phyloP scores from a whole-genome alignment of 37 sponge, comb jelly and placozoan species.

The Diacarnus erythraeanus region DNA sequence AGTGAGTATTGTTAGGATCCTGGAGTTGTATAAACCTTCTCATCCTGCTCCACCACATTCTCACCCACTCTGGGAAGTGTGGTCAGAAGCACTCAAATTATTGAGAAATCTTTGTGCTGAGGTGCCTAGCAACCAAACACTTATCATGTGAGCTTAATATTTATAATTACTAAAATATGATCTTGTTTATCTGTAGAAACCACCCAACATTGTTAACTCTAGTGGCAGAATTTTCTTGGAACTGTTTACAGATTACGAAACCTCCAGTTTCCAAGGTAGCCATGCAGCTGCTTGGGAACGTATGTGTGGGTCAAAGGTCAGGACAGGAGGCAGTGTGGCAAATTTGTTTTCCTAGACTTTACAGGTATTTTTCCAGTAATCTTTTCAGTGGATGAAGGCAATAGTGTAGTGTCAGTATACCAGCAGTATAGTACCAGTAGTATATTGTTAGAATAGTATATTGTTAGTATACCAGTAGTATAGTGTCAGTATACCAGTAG shows the following conservation, averaged over 20 bases:
- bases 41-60: too few relatives aligned
- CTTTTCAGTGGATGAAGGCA: too few relatives aligned
- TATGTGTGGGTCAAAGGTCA: constrained; percentile 41
- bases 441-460: too few relatives aligned
- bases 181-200: neutral
- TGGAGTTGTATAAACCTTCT: too few relatives aligned
- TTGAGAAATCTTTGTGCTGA: constrained; percentile 55
- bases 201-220: neutral
- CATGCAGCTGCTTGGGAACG: constrained; percentile 68
- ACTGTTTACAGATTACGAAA: neutral
- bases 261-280: constrained; percentile 2
- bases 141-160: constrained; percentile 22
- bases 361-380: constrained; percentile 13
- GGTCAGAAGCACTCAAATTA: constrained; percentile 23
- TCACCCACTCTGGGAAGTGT: neutral
- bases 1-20: neutral
- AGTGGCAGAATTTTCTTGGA: neutral
- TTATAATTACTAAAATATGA: neutral
- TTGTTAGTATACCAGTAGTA: too few relatives aligned
- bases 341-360: constrained; percentile 25
- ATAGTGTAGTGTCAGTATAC: too few relatives aligned
- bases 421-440: too few relatives aligned
- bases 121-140: constrained; percentile 32
- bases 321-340: constrained; percentile 45
- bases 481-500: too few relatives aligned